phyloP scores from a whole-genome alignment of 2,888 invertebrate species.

The Notocelia uddmanniana region DNA sequence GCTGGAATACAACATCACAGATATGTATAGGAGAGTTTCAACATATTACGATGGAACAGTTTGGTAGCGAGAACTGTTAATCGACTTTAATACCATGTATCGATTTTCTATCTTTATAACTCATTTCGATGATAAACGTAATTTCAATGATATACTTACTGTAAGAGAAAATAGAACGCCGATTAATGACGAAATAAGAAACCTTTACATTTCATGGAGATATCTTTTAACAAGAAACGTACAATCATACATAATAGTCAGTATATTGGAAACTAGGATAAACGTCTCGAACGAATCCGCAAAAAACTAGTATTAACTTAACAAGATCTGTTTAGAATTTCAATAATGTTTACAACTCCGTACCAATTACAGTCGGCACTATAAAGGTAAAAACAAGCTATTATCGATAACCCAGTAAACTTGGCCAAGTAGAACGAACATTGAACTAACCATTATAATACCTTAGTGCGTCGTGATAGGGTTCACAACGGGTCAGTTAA shows the following conservation, averaged over 20 bases:
- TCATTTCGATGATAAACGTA: no score
- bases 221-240: neutral
- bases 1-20: no score
- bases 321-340: conserved; percentile 8
- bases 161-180: no score
- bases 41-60: no score
- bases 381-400: conserved; percentile 36
- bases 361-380: conserved; percentile 14
- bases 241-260: neutral
- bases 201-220: neutral
- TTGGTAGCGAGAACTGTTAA: no score
- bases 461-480: neutral
- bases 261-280: neutral
- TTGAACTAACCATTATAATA: neutral
- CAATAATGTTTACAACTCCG: conserved; percentile 24
- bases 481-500: conserved; percentile 1
- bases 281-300: neutral
- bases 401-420: conserved; percentile 36
- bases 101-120: no score
- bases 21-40: no score
- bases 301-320: neutral
- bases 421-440: conserved; percentile 11
- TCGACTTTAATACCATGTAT: no score
- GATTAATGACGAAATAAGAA: no score
- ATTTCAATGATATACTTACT: no score